Conservation (phyloP, 2,888 invertebrate species). For the Monopis laevigella region DNA sequence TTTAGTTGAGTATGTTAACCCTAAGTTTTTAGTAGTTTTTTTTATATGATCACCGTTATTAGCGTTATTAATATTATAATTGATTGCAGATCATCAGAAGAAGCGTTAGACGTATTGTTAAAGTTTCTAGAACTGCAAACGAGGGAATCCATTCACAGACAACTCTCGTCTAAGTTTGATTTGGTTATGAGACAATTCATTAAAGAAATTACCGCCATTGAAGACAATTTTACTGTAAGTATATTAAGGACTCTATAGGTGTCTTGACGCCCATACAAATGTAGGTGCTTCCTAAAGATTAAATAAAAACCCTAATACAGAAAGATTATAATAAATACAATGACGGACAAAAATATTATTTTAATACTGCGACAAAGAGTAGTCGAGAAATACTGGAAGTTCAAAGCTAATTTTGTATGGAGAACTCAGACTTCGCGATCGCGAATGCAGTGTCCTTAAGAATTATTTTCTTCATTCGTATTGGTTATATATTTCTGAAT, state of each 20-base stretch:
- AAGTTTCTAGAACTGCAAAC: conserved; percentile 85
- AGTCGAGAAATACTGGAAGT: not conserved
- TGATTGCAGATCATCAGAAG: conserved; percentile 74
- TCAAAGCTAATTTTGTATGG: no score
- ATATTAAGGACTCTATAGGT: not conserved
- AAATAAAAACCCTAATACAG: no score
- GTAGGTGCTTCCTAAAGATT: not conserved
- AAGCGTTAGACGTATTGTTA: conserved; percentile 80
- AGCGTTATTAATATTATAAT: not conserved
- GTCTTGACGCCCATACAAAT: not conserved
- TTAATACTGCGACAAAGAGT: not conserved
- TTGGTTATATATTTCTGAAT: no score
- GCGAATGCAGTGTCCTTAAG: no score
- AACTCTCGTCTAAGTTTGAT: conserved; percentile 83
- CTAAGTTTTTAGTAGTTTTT: no score
- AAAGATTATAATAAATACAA: no score
- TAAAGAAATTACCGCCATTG: conserved; percentile 80
- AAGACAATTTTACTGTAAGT: conserved; percentile 74
- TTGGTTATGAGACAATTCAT: conserved; percentile 86
- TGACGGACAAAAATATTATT: not conserved
- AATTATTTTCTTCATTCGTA: no score
- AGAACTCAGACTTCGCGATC: no score
- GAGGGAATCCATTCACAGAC: conserved; percentile 74
- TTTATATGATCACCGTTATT: no score
- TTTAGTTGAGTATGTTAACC: no score